Conservation (phyloP, 2,888 invertebrate genomes). For the Cheilosia impressa region DNA sequence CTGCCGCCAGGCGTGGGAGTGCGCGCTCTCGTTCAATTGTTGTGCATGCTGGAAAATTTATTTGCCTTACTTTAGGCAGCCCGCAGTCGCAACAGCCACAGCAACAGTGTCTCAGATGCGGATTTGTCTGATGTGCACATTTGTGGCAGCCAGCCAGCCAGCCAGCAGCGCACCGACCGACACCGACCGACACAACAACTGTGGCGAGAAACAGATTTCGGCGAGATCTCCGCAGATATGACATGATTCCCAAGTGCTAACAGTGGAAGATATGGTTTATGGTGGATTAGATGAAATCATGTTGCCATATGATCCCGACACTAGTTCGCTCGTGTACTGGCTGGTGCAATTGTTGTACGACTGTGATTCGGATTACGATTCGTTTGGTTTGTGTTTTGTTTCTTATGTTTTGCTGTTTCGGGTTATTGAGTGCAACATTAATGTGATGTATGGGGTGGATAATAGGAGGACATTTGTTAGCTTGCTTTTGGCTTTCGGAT, state of each 20-base stretch:
- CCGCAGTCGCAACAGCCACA: conserved; percentile 9
- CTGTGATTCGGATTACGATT: conserved; percentile 29
- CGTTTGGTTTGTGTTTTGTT: background rate
- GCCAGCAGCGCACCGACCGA: background rate
- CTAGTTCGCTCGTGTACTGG: conserved; percentile 20
- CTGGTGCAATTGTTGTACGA: conserved; percentile 22
- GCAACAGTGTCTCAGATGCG: conserved; percentile 7
- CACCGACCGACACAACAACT: conserved; percentile 17
- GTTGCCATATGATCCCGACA: conserved; percentile 70
- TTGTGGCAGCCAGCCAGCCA: conserved; percentile 31
- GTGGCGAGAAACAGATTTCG: conserved; percentile 24
- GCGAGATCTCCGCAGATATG: conserved; percentile 65
- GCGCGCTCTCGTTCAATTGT: conserved; percentile 60
- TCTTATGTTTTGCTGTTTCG: background rate
- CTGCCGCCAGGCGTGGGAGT: conserved; percentile 75
- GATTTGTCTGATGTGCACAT: conserved; percentile 30
- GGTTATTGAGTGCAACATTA: conserved; percentile 49
- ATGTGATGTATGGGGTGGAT: conserved; percentile 59
- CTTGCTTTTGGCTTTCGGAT: conserved; percentile 17
- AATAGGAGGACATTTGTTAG: conserved; percentile 50
- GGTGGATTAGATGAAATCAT: conserved; percentile 74
- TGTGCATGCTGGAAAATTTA: conserved; percentile 58
- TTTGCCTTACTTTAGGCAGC: conserved; percentile 49
- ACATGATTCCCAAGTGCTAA: conserved; percentile 73
- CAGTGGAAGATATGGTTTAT: conserved; percentile 69